Evolutionary conservation across 92 coral and sea anemone species (phyloP).

Genomic region (Epizoanthus ramosus): DNA sequence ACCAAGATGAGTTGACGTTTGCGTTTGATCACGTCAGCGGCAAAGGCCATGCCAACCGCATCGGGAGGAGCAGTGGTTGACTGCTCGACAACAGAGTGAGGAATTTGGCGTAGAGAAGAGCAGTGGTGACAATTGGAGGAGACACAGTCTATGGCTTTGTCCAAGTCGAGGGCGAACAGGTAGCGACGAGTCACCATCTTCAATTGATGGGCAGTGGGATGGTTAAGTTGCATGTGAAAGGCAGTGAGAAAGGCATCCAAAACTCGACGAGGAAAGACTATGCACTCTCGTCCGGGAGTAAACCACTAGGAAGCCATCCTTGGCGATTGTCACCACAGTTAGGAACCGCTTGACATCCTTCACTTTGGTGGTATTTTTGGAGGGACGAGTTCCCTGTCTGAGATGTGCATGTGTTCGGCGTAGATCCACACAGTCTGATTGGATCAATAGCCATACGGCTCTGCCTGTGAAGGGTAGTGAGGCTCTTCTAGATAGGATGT

Average conservation of each 20-base stretch:
- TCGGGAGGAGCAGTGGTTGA: neutral
- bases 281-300: too few relatives aligned
- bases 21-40: constrained; percentile 6
- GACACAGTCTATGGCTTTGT: neutral
- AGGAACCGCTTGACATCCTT: too few relatives aligned
- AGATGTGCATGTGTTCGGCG: neutral
- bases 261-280: neutral
- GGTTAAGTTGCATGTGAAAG: constrained; percentile 2
- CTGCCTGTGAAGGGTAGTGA: neutral
- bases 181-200: constrained; percentile 9
- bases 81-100: neutral
- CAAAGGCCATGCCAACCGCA: neutral
- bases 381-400: neutral
- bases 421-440: neutral
- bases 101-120: neutral
- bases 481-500: neutral
- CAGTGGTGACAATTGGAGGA: neutral
- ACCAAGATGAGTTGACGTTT: neutral
- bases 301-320: too few relatives aligned
- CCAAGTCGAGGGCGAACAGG: neutral
- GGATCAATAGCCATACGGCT: neutral
- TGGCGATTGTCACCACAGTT: neutral
- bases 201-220: constrained; percentile 28
- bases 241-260: constrained; percentile 8
- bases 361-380: neutral